Conservation (phyloP, 1,140 invertebrate species). For the Palaemon carinicauda region DNA sequence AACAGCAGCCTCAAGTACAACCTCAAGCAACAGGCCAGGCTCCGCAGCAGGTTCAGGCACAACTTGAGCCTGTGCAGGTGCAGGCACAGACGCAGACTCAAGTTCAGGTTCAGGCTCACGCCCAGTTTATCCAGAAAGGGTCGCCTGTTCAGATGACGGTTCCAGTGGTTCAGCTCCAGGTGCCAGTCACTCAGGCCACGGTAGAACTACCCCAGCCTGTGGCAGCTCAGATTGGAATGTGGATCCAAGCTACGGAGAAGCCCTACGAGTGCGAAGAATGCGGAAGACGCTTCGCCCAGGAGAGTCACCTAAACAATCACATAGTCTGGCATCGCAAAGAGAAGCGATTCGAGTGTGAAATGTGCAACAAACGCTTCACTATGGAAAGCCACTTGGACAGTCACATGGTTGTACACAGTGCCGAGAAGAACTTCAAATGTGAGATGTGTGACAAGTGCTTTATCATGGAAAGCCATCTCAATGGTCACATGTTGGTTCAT, state of each 20-base stretch:
- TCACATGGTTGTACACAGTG: constrained; percentile 42
- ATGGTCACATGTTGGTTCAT: constrained; percentile 44
- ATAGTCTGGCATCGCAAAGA: constrained; percentile 45
- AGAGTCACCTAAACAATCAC: constrained; percentile 49
- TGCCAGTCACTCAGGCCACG: too few relatives aligned
- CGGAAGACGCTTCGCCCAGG: constrained; percentile 41
- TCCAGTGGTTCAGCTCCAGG: too few relatives aligned
- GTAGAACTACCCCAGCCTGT: neutral
- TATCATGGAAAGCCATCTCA: constrained; percentile 31
- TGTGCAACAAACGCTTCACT: constrained; percentile 41
- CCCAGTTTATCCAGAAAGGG: too few relatives aligned
- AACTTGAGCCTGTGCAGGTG: too few relatives aligned
- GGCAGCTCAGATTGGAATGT: constrained; percentile 21
- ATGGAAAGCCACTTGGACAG: constrained; percentile 45
- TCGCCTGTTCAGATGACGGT: too few relatives aligned
- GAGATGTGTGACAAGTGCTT: constrained; percentile 43
- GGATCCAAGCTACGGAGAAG: constrained; percentile 39
- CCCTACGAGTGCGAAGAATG: constrained; percentile 49
- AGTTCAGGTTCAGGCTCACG: too few relatives aligned
- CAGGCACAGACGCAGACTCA: too few relatives aligned
- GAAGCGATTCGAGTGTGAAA: constrained; percentile 39
- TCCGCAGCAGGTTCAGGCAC: too few relatives aligned
- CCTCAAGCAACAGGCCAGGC: neutral
- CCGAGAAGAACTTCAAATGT: constrained; percentile 46
- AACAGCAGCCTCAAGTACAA: neutral